Evolutionary conservation across 1,140 invertebrate species (phyloP).

Genomic region (Lepidurus arcticus): DNA sequence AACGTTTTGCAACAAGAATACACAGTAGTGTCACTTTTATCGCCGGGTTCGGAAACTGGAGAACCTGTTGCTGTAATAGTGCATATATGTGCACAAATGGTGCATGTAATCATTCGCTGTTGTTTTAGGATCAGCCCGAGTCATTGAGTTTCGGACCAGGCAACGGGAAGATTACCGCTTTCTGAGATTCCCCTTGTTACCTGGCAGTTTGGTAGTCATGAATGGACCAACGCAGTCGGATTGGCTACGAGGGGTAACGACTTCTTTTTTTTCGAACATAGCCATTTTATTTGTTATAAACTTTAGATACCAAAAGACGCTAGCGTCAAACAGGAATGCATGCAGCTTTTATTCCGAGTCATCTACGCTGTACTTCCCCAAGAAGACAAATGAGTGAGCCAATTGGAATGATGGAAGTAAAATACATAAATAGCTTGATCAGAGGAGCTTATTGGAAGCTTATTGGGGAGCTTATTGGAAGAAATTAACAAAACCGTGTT

Average conservation of each 20-base stretch:
- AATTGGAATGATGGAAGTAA: neutral
- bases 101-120: no score
- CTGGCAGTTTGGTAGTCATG: neutral
- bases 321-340: neutral
- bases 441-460: neutral
- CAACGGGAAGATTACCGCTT: neutral
- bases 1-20: no score
- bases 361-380: neutral
- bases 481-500: neutral
- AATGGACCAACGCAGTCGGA: neutral
- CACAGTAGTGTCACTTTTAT: no score
- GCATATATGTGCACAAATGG: no score
- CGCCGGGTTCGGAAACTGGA: no score
- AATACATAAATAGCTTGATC: neutral
- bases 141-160: neutral
- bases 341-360: neutral
- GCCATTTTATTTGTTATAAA: neutral
- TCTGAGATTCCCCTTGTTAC: neutral
- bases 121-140: neutral
- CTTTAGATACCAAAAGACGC: slow-evolving; percentile 3
- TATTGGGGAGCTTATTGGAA: neutral
- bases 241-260: neutral
- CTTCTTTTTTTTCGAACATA: neutral
- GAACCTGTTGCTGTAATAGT: no score
- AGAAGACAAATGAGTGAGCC: neutral